phyloP scores from a whole-genome alignment of 2,113 vertebrate genomes.

The Oreochromis tanganicae region DNA sequence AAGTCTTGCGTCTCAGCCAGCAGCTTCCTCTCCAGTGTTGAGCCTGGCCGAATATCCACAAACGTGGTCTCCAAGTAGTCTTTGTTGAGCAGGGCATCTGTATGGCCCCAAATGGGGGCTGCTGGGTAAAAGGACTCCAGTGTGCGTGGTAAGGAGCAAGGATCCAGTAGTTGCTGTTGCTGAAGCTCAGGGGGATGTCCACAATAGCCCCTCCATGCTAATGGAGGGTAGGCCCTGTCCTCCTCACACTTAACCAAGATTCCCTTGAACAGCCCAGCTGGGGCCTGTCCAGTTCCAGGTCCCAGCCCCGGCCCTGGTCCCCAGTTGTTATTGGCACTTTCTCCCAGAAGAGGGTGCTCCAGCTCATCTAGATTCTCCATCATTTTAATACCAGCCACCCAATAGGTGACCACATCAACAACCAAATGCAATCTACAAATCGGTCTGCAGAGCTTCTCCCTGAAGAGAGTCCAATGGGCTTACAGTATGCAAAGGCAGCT shows the following conservation, averaged over 20 bases:
- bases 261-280: constrained; percentile 52
- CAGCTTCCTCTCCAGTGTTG: constrained; percentile 72
- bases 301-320: not conserved
- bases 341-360: constrained; percentile 73
- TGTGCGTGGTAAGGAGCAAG: constrained; percentile 68
- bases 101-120: constrained; percentile 65
- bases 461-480: constrained; percentile 4
- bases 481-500: constrained; percentile 25
- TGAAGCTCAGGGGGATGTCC: constrained; percentile 59
- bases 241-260: constrained; percentile 70
- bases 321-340: constrained; percentile 37
- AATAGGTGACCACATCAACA: constrained; percentile 41
- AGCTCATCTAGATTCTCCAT: constrained; percentile 74
- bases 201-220: constrained; percentile 67
- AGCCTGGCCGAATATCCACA: constrained; percentile 72
- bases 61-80: constrained; percentile 79
- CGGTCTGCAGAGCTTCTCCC: not conserved
- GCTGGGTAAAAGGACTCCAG: constrained; percentile 69
- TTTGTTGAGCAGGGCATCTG: constrained; percentile 68
- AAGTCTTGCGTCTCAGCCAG: constrained; percentile 69
- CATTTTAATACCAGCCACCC: not conserved
- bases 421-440: constrained; percentile 36
- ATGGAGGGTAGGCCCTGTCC: constrained; percentile 62
- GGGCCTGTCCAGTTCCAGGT: constrained; percentile 6
- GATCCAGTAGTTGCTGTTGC: constrained; percentile 73